A percentile compares a stretch with the other conserved stretches of the same genome.
These are phyloP conservation scores for Nipponia nippon DNA, from an alignment of 2,113 vertebrate species.

Conservation along the genomic window DNA sequence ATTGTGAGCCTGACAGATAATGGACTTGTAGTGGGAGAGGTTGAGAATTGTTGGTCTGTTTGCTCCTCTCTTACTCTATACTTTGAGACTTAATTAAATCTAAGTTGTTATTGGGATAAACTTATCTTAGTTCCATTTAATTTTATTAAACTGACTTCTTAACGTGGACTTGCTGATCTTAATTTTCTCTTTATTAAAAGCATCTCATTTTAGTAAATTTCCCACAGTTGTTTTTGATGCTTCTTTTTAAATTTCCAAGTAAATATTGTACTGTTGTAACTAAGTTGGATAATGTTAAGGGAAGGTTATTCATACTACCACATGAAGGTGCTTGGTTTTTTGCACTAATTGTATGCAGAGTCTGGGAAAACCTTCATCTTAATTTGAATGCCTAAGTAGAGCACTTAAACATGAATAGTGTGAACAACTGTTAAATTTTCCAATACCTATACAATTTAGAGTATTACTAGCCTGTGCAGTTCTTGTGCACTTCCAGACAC, in stretches of 20 bases:
- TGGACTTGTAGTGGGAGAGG: background rate
- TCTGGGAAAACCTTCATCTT: background rate
- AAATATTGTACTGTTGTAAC: background rate
- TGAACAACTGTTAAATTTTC: background rate
- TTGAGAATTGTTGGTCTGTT: background rate
- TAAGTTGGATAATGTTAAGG: background rate
- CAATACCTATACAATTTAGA: background rate
- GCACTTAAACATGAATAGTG: background rate
- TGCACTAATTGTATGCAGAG: background rate
- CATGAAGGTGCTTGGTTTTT: background rate
- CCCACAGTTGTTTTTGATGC: background rate
- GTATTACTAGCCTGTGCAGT: background rate
- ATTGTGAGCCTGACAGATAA: background rate
- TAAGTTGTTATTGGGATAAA: background rate
- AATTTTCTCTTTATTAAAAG: background rate
- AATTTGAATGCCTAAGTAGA: background rate
- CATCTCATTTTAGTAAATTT: conserved; percentile 12
- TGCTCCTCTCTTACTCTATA: background rate
- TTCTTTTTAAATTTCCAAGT: background rate
- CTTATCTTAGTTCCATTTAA: background rate
- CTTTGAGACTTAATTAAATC: background rate
- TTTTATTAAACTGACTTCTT: background rate
- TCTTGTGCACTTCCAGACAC: background rate
- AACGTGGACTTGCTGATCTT: background rate
- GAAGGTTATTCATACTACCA: background rate